Conservation (phyloP, 2,888 invertebrate species). For the Ochropleura plecta region DNA sequence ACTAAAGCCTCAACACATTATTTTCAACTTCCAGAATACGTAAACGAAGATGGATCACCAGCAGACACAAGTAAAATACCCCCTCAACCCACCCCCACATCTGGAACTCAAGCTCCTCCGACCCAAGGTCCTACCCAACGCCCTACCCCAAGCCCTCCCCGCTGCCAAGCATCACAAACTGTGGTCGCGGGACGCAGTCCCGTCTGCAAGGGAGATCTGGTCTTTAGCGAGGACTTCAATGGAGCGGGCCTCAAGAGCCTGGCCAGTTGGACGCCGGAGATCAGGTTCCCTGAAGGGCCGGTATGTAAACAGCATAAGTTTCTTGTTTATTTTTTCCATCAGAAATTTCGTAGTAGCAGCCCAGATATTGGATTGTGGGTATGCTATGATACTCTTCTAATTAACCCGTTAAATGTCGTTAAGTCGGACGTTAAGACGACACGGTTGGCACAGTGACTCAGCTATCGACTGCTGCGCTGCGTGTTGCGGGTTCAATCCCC, state of each 20-base stretch:
- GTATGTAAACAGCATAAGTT: slow-evolving; percentile 79
- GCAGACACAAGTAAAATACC: slow-evolving; percentile 65
- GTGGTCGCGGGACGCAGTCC: slow-evolving; percentile 72
- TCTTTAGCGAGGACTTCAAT: slow-evolving; percentile 92
- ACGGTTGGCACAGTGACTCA: too few species aligned
- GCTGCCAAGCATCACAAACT: slow-evolving; percentile 74
- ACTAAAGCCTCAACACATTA: neutral
- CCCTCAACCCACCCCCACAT: slow-evolving; percentile 15
- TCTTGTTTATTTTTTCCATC: too few species aligned
- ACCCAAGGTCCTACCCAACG: neutral
- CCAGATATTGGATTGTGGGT: too few species aligned
- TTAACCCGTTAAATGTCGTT: too few species aligned
- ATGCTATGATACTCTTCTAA: too few species aligned
- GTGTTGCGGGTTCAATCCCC: too few species aligned
- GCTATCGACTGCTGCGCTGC: too few species aligned
- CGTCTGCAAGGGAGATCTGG: slow-evolving; percentile 88
- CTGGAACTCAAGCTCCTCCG: slow-evolving; percentile 33
- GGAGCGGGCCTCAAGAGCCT: slow-evolving; percentile 74
- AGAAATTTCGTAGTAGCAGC: too few species aligned
- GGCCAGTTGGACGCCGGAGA: slow-evolving; percentile 87
- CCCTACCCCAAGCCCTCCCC: slow-evolving; percentile 52
- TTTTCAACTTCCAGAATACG: slow-evolving; percentile 76
- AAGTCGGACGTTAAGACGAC: too few species aligned
- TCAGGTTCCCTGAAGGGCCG: slow-evolving; percentile 91
- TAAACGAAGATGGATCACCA: slow-evolving; percentile 78